Percentiles rank a stretch among this genome's conserved stretches.
phyloP scores from a whole-genome alignment of 64 coral and sea anemone species.

The Pocillopora verrucosa region DNA sequence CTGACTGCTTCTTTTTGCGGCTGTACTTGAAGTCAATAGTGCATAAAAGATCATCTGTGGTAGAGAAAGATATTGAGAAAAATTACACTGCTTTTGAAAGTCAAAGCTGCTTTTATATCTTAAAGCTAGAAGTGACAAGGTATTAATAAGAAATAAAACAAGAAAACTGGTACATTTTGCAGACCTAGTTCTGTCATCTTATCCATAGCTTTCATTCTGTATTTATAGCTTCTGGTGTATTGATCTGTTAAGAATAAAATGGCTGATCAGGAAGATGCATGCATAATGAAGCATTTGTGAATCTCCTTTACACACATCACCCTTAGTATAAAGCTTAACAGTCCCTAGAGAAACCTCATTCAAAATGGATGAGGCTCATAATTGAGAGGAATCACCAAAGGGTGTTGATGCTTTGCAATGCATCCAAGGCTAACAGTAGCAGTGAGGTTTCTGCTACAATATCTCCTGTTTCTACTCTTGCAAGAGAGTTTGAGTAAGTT shows the following conservation, averaged over 20 bases:
- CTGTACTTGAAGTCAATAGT: conserved; percentile 77
- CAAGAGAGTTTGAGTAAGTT: too few species aligned
- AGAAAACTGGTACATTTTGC: not conserved
- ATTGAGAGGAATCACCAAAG: conserved; percentile 91
- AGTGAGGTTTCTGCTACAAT: not conserved
- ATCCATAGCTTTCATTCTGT: conserved; percentile 94
- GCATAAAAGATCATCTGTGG: conserved; percentile 80
- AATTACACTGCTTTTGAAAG: not conserved
- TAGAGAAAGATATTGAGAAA: not conserved
- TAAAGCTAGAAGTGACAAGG: not conserved
- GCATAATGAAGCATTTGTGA: too few species aligned
- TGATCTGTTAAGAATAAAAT: conserved; percentile 57
- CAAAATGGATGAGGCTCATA: conserved; percentile 39
- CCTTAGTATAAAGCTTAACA: too few species aligned
- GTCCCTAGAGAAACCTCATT: too few species aligned
- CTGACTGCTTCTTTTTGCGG: conserved; percentile 72
- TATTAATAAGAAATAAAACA: not conserved
- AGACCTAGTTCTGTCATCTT: conserved; percentile 93
- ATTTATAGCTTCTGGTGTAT: conserved; percentile 91
- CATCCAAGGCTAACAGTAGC: not conserved
- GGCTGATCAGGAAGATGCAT: not conserved
- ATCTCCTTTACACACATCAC: too few species aligned
- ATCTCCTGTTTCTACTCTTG: not conserved
- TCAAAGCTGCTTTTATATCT: not conserved
- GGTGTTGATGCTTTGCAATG: conserved; percentile 78